Evolutionary conservation across 2,888 invertebrate species (phyloP).

Genomic region (Thecophora atra): DNA sequence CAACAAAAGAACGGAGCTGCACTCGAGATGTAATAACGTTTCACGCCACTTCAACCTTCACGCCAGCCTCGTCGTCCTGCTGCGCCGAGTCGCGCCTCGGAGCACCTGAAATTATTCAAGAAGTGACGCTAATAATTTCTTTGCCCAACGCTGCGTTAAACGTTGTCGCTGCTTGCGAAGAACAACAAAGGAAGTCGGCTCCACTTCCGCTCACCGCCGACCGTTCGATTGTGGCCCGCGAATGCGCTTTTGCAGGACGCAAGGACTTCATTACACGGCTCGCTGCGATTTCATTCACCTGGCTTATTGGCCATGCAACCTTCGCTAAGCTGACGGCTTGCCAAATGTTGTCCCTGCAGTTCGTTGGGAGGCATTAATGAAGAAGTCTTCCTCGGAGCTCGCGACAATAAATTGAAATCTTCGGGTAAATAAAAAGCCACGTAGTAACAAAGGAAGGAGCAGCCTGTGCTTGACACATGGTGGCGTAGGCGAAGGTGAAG

Average conservation of each 20-base stretch:
- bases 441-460: conserved; percentile 21
- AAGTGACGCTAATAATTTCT: conserved; percentile 33
- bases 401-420: conserved; percentile 33
- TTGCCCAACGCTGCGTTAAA: conserved; percentile 34
- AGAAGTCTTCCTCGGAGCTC: conserved; percentile 12
- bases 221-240: background rate
- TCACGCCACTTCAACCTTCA: background rate
- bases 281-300: conserved; percentile 21
- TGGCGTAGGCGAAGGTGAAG: background rate
- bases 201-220: background rate
- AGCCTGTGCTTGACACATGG: too few species aligned
- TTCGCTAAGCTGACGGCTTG: background rate
- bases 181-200: background rate
- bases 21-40: background rate
- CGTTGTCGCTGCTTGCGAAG: conserved; percentile 23
- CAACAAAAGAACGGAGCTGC: background rate
- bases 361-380: conserved; percentile 32
- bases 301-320: conserved; percentile 13
- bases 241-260: background rate
- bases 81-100: background rate
- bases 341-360: background rate
- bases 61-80: background rate
- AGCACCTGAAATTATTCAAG: conserved; percentile 16
- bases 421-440: conserved; percentile 33
- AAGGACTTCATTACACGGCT: conserved; percentile 28